Conservation (phyloP, 2,113 vertebrate genomes). For the Neodon shergylaensis region DNA sequence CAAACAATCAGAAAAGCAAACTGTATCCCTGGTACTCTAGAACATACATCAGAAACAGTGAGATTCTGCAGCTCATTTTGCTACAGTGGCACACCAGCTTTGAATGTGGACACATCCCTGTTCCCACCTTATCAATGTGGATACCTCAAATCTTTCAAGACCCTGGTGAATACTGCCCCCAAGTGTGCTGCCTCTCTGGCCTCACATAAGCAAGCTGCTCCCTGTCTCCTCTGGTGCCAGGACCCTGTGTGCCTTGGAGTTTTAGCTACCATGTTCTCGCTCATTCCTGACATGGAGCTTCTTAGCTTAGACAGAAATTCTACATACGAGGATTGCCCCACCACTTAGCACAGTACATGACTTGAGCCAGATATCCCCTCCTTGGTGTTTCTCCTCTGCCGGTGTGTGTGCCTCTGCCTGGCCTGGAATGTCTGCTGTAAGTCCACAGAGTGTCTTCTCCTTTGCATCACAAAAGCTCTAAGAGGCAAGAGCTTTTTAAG, state of each 20-base stretch:
- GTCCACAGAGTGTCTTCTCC: background rate
- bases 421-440: rapidly evolving
- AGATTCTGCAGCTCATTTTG: background rate
- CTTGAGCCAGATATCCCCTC: background rate
- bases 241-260: background rate
- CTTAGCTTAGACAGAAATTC: background rate
- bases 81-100: background rate
- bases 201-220: background rate
- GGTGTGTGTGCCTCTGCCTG: background rate
- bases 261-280: background rate
- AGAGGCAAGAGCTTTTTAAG: background rate
- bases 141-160: background rate
- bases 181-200: background rate
- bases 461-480: background rate
- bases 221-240: background rate
- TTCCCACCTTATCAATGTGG: background rate
- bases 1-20: background rate
- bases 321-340: background rate
- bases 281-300: background rate
- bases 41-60: background rate
- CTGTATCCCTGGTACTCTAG: background rate
- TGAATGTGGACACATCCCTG: background rate
- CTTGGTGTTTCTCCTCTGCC: background rate
- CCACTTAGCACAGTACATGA: background rate
- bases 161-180: background rate